Evolutionary conservation across 2,113 vertebrate species (phyloP), one percentile per base, ranked within the genome.

Genomic region (Lepus europaeus): DNA sequence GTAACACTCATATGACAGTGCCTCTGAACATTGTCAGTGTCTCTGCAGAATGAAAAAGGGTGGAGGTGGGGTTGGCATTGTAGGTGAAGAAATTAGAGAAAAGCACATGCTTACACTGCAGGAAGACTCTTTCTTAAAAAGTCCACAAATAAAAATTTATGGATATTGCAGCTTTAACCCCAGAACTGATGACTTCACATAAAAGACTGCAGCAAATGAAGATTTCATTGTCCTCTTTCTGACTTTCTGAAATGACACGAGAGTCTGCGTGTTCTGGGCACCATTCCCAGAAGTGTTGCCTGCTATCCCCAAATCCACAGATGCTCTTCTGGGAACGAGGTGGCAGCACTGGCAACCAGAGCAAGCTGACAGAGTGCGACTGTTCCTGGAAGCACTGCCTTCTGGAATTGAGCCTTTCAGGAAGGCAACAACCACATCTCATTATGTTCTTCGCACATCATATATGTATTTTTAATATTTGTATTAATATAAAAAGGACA

Each of bases 241-340:
- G 87, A 96, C 92, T 96, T 90, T 93, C 91, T 94, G 74, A 94
- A 93, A 87, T 79, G 96, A 93, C 94, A 95, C 6, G 9, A 90
- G 95, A 89, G 81, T 80, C 87, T 85, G 68, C 45, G 31, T 93
- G 68, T 64, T 97, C 96, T 96, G 97, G 97, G 97, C 96, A 84
- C 76, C 51, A 39, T 95, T 97, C 97, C 97, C 97, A 97, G 97
- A 97, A 97, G 95, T 66, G 70, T 36, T 88, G 87, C 86, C 53
- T 94, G 87, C 88, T 91, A 94, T 96, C 97, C 95, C 76, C 61
- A 94, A 91, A 91, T 66, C 66, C 95, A 95, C 97, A 97, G 96
- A 97, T 91, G 96, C 94, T 97, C 96, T 96, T 96, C 97, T 96
- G 97, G 95, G 96, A 97, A 97, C 8, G 84, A 94, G 92, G 96